A percentile compares a stretch with the other conserved stretches of the same genome.
phyloP scores from a whole-genome alignment of 1,140 invertebrate species.

The Papilio polyxenes region DNA sequence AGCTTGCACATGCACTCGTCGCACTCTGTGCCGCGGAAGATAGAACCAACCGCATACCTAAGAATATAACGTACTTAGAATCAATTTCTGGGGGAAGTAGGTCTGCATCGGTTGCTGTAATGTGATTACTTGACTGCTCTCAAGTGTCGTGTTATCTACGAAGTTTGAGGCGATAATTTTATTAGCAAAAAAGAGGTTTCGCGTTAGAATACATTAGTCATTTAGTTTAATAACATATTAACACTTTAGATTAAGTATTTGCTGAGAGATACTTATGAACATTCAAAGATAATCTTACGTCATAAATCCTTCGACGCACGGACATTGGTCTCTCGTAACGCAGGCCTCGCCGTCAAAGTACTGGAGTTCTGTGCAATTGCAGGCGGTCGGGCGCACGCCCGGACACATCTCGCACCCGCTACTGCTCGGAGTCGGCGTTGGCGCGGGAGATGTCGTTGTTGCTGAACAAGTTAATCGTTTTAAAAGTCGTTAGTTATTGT shows the following conservation, averaged over 20 bases:
- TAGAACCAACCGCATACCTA: constrained; percentile 86
- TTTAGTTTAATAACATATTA: background rate
- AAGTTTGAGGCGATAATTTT: too few species aligned
- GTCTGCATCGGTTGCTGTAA: too few species aligned
- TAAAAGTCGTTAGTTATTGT: background rate
- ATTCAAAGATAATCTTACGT: constrained; percentile 75
- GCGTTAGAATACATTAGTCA: too few species aligned
- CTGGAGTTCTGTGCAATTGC: constrained; percentile 71
- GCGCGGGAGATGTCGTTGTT: constrained; percentile 14
- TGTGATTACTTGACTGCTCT: too few species aligned
- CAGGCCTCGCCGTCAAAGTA: constrained; percentile 89
- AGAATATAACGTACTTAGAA: constrained; percentile 6
- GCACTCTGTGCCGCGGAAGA: constrained; percentile 86
- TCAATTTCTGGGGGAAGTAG: background rate
- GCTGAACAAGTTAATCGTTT: constrained; percentile 17
- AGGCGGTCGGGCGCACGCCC: constrained; percentile 55
- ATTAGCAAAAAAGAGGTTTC: too few species aligned
- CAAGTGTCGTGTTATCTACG: too few species aligned
- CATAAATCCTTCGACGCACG: constrained; percentile 86
- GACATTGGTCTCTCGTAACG: constrained; percentile 85
- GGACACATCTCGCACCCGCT: constrained; percentile 76
- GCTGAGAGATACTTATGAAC: background rate
- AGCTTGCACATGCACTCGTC: constrained; percentile 89
- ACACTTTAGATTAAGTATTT: background rate
- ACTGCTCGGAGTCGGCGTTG: constrained; percentile 30